These are phyloP conservation scores for Drosophila prosaltans DNA, from an alignment of 1,140 invertebrate genomes.

Conservation along the genomic window DNA sequence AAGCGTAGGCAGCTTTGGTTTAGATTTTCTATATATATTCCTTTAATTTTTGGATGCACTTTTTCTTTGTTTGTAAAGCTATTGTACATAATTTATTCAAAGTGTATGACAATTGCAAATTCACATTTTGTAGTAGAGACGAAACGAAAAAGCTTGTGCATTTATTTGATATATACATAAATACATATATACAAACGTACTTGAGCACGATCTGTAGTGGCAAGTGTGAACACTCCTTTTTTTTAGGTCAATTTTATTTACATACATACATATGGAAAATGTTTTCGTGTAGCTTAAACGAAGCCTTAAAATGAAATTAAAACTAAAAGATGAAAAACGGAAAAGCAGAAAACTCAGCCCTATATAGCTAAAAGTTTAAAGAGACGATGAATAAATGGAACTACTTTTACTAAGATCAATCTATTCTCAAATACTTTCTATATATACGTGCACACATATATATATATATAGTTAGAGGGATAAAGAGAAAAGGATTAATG, in stretches of 20 bases:
- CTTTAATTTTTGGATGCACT: slow-evolving; percentile 67
- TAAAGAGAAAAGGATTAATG: slow-evolving; percentile 18
- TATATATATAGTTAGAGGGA: slow-evolving; percentile 49
- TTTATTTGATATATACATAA: slow-evolving; percentile 17
- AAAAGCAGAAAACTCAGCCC: slow-evolving; percentile 15
- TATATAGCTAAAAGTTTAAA: slow-evolving; percentile 58
- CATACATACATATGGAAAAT: slow-evolving; percentile 48
- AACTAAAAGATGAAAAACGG: not conserved
- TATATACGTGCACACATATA: slow-evolving; percentile 2
- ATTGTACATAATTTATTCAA: slow-evolving; percentile 56
- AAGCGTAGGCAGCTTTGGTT: slow-evolving; percentile 65
- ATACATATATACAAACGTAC: slow-evolving; percentile 44
- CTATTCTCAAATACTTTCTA: not conserved
- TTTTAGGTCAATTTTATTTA: slow-evolving; percentile 69
- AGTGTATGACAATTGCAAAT: slow-evolving; percentile 24
- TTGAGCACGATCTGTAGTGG: slow-evolving; percentile 25
- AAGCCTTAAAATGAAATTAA: slow-evolving; percentile 11
- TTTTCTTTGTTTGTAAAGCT: slow-evolving; percentile 46
- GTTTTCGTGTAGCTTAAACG: slow-evolving; percentile 23
- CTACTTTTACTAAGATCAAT: slow-evolving; percentile 2
- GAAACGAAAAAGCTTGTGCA: slow-evolving; percentile 1
- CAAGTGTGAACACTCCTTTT: slow-evolving; percentile 33
- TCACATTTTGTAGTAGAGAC: not conserved
- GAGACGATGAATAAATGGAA: slow-evolving; percentile 6
- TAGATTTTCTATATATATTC: slow-evolving; percentile 46